Base-by-base conservation (phyloP, 2,113 vertebrate genomes). In the Aegithalos caudatus region DNA sequence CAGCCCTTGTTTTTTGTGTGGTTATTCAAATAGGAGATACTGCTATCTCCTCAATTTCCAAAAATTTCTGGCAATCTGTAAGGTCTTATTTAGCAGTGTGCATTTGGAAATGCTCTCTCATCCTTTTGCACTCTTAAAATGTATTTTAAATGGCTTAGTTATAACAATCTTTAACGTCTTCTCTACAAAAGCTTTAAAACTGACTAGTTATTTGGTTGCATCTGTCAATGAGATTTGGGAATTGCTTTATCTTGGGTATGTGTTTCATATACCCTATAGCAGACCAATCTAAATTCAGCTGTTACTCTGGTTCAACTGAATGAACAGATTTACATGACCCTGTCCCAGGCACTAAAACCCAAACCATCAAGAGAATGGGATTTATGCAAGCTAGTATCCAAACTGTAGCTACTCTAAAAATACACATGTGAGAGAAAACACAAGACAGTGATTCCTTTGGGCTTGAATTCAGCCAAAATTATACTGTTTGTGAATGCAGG, bases 21-120 rank as follows among this genome's bases (percentile, higher is more conserved):
- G 42, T 74, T 92, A 87, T 94, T 80, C 70, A 81, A 77, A 85
- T 3, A 51, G 71, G 9, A 95, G 91, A 95, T 88, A 94, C 17
- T 51, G 35, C 74, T 93, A 56, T 82, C 96, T 94, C 81, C 81
- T 91, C 15, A 0, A 47, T 58, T 91, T 67, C 94, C 79, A 91
- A 92, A 84, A 48, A 65, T 40, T 73, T 53, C 76, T 92, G 94
- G 70, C 81, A 91, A 62, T 53, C 47, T 56, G 9, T 31, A 20
- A 67, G 0, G 11, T 78, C 53, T 90, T 90, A 20, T 90, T 83
- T 92, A 53, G 67, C 67, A 90, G 33, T 3, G 10, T 16, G 10
- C 11, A 18, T 86, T 84, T 79, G 23, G 62, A 79, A 85, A 58
- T 29, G 67, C 6, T 27, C 9, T 56, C 50, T 80, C 10, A 27